Evolutionary conservation across 1,140 invertebrate species (phyloP), one percentile per base, ranked within the genome.

Genomic region (Chrysoperla carnea): DNA sequence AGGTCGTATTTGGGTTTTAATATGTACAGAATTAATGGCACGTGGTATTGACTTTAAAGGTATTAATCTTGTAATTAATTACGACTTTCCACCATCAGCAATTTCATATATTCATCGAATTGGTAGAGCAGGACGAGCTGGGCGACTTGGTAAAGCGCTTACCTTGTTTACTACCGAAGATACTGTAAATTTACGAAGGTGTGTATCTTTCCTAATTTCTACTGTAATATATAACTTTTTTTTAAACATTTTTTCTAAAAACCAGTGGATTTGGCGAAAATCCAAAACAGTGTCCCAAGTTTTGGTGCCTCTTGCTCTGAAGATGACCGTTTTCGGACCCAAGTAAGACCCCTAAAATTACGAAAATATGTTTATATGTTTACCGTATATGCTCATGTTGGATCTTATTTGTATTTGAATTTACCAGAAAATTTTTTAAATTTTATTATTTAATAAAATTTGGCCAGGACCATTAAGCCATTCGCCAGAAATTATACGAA

Each of bases 1-100:
- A 56, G 91, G 93, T 1, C 82, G 84, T 65, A 87, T 96, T 44
- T 96, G 90, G 89, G 79, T 98, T 37, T 67, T 99, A 14, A 89
- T 99, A 48, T 97, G 92, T 63, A 98, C 95, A 6, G 93, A 98
- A 62, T 63, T 99, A 12, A 84, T 99, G 85, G 86, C 87, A 7
- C 75, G 95, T 51, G 95, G 95, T 52, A 90, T 99, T 48, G 95
- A 99, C 66, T 96, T 99, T 56, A 91, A 92, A 59, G 91, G 87
- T 8, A 88, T 99, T 15, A 95, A 93, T 68, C 65, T 98, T 5
- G 92, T 99, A 17, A 75, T 99, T 43, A 99, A 99, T 67, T 99
- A 94, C 60, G 95, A 99, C 67, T 91, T 98, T 57, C 95, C 95
- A 27, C 76, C 81, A 9, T 84, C 80, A 31, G 79, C 83, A 36